phyloP scores from a whole-genome alignment of 2,888 invertebrate species.

The Pelosia muscerda region DNA sequence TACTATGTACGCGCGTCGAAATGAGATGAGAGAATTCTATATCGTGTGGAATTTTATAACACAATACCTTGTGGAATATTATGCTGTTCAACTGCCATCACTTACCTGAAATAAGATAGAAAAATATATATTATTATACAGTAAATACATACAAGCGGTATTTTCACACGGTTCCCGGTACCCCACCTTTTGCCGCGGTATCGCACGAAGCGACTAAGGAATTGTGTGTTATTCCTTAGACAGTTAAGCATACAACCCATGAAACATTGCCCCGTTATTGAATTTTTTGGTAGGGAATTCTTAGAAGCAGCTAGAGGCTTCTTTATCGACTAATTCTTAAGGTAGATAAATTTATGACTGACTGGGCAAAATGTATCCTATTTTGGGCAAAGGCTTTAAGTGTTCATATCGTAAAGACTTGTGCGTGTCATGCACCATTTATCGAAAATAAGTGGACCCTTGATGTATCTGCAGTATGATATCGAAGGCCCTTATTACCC shows the following conservation, averaged over 20 bases:
- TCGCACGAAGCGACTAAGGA: neutral
- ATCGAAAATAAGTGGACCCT: too few species aligned
- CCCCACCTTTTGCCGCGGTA: neutral
- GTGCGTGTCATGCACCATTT: too few species aligned
- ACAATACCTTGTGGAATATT: neutral
- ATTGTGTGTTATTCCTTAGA: neutral
- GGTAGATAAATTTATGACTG: too few species aligned
- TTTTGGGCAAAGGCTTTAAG: neutral
- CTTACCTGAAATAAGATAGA: constrained; percentile 14
- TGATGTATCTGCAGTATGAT: neutral
- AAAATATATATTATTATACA: neutral
- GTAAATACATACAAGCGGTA: neutral
- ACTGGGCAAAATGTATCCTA: neutral
- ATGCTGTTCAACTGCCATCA: constrained; percentile 1
- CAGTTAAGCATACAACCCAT: neutral
- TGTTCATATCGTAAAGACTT: too few species aligned
- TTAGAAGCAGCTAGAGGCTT: too few species aligned
- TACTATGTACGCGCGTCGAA: neutral
- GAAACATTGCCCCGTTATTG: neutral
- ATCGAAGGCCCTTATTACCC: neutral
- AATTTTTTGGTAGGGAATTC: neutral
- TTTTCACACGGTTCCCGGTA: neutral
- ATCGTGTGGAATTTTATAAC: neutral
- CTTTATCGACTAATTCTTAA: neutral
- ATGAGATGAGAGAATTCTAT: neutral